Base-by-base conservation (phyloP, 2,113 vertebrate genomes). In the Heterotilapia buettikoferi region DNA sequence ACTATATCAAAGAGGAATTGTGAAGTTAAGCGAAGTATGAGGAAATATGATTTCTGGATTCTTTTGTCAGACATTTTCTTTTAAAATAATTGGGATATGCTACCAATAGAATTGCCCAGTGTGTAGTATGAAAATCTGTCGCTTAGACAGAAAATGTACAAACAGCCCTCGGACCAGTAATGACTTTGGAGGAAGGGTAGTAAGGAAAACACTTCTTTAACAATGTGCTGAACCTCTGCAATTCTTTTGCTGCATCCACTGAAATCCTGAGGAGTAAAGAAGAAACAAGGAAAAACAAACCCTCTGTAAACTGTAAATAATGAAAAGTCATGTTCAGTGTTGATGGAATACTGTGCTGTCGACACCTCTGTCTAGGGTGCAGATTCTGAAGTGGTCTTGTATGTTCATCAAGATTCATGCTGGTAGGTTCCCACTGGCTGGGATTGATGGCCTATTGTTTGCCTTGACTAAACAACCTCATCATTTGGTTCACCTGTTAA, bases 161-260 rank as follows among this genome's bases (percentile, higher is more conserved):
- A 88, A 83, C 83, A 84, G 73, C 73, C 40, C 83, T 85, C 61
- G 59, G 43, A 89, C 83, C 63, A 83, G 45, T 91, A 92, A 94
- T 92, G 82, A 90, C 81, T 88, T 84, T 79, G 71, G 76, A 85
- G 85, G 59, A 80, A 88, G 66, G 36, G 66, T 83, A 85, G 84
- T 43, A 53, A 91, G 29, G 40, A 93, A 93, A 94, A 89, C 68
- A 86, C 33, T 84, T 82, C 29, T 88, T 90, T 82, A 88, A 94
- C 88, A 94, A 90, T 68, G 86, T 85, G 54, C 53, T 88, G 81
- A 88, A 89, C 57, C 90, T 87, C 24, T 89, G 59, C 52, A 81
- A 66, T 93, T 85, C 50, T 13, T 83, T 92, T 71, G 29, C 63
- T 76, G 31, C 29, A 66, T 53, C 52, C 13, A 50, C 36, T 84